Percentiles rank a stretch among this genome's conserved stretches.
These are phyloP conservation scores for Chrysomallon squamiferum DNA, from an alignment of 1,140 invertebrate genomes.

Conservation along the genomic window DNA sequence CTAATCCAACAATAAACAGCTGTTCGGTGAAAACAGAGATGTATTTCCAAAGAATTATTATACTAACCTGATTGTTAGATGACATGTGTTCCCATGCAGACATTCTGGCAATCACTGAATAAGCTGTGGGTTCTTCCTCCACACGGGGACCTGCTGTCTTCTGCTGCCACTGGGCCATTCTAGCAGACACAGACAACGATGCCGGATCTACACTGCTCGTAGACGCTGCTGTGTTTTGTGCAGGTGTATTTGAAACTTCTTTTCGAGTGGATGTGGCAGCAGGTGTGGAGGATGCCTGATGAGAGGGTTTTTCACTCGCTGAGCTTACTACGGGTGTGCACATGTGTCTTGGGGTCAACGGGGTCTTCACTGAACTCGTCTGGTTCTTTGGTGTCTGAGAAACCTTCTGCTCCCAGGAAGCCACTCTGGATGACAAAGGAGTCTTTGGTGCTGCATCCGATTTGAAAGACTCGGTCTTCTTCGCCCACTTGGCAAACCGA, in stretches of 20 bases:
- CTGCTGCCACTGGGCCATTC: constrained; percentile 54
- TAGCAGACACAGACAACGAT: constrained; percentile 46
- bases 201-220: constrained; percentile 29
- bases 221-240: constrained; percentile 3
- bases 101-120: constrained; percentile 52
- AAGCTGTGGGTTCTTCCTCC: constrained; percentile 54
- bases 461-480: constrained; percentile 18
- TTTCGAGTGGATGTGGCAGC: neutral
- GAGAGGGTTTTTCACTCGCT: too few species aligned
- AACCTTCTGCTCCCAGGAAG: constrained; percentile 20
- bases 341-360: too few species aligned
- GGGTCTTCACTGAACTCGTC: neutral
- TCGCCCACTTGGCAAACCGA: constrained; percentile 31
- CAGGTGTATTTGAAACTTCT: constrained; percentile 1
- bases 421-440: constrained; percentile 35
- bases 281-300: neutral
- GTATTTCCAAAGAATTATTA: too few species aligned
- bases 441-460: constrained; percentile 31
- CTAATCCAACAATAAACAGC: too few species aligned
- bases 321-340: too few species aligned
- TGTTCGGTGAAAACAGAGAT: too few species aligned
- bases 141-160: constrained; percentile 11
- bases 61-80: constrained; percentile 30
- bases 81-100: constrained; percentile 56
- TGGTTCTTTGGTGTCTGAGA: constrained; percentile 20